phyloP scores from a whole-genome alignment of 2,113 vertebrate species.

The Nesoenas mayeri region DNA sequence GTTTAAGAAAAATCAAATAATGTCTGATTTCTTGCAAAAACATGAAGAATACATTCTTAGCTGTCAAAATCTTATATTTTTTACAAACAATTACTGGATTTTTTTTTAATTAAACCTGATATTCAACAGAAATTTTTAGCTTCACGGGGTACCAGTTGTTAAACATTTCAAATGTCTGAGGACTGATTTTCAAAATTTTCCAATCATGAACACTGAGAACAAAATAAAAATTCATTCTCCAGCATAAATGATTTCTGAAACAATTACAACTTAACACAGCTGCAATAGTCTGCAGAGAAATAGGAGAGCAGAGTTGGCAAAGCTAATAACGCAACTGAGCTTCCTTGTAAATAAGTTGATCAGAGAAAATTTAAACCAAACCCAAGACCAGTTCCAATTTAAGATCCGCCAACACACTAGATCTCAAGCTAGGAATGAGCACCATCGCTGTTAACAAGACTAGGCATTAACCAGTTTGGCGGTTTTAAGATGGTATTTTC shows the following conservation, averaged over 20 bases:
- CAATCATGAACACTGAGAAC: background rate
- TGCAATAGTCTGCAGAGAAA: constrained; percentile 42
- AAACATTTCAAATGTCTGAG: background rate
- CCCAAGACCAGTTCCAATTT: constrained; percentile 35
- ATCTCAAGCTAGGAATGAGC: constrained; percentile 61
- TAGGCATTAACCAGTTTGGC: background rate
- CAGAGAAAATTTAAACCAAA: constrained; percentile 37
- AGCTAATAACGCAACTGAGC: constrained; percentile 57
- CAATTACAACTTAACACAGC: constrained; percentile 35
- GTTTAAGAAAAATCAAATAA: constrained; percentile 40
- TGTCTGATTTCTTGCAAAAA: constrained; percentile 19
- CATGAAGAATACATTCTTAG: background rate
- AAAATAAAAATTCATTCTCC: constrained; percentile 53
- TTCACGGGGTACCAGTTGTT: background rate
- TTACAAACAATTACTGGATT: background rate
- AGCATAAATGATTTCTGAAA: constrained; percentile 52
- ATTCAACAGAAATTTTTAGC: background rate
- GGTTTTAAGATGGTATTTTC: background rate
- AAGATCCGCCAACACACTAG: constrained; percentile 16
- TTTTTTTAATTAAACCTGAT: background rate
- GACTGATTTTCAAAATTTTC: background rate
- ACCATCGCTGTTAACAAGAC: background rate
- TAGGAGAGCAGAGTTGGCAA: constrained; percentile 63
- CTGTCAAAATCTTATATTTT: background rate
- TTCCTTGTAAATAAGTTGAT: constrained; percentile 35